phyloP scores from a whole-genome alignment of 1,140 invertebrate genomes.

The Nasonia giraulti region DNA sequence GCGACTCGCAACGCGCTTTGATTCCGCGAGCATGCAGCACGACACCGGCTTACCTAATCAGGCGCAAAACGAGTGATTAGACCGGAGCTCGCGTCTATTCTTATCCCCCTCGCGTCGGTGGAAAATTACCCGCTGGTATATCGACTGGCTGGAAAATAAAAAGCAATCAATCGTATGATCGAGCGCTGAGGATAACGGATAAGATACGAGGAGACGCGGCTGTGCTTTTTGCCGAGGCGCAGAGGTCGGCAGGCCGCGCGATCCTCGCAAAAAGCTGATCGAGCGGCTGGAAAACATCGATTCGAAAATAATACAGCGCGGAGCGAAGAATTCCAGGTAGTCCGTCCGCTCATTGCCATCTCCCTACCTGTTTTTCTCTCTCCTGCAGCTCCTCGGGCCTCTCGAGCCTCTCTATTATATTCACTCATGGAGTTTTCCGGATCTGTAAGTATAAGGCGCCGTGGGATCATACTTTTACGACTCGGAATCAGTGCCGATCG shows the following conservation, averaged over 20 bases:
- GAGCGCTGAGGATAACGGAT: neutral
- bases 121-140: neutral
- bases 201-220: too few species aligned
- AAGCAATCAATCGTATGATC: neutral
- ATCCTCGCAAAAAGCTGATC: constrained; percentile 12
- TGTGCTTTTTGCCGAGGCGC: too few species aligned
- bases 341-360: neutral
- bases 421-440: neutral
- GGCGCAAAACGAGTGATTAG: neutral
- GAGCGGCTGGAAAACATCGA: neutral
- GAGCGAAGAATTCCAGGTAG: neutral
- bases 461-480: neutral
- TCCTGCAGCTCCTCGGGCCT: neutral
- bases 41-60: too few species aligned
- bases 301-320: constrained; percentile 1
- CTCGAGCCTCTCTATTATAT: neutral
- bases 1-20: too few species aligned
- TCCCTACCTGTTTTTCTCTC: constrained; percentile 6
- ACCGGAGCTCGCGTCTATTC: neutral
- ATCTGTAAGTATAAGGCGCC: neutral
- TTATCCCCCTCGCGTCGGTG: neutral
- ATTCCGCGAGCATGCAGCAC: too few species aligned
- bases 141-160: neutral
- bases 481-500: too few species aligned
- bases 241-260: neutral